Evolutionary conservation across 2,113 vertebrate species (phyloP), one percentile per base, ranked within the genome.

Genomic region (Zapus hudsonius): DNA sequence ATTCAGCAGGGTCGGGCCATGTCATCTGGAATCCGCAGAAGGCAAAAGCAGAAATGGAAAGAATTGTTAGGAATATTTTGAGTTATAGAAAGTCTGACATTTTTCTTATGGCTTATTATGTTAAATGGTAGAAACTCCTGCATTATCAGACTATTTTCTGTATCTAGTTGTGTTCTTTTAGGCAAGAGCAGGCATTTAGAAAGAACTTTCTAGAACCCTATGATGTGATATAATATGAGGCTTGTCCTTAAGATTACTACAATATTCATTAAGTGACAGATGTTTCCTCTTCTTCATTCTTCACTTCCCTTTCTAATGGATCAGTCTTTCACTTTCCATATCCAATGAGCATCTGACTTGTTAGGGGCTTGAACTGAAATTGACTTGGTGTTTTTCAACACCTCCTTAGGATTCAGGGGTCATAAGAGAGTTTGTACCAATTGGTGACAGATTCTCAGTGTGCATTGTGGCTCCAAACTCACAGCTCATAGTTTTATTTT

Each of bases 91-190:
- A 64, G 7, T 27, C 31, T 3, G 64, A 6, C 27, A 40, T 66
- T 82, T 75, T 69, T 20, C 33, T 12, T 31, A 47, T 33, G 67
- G 13, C 3, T 8, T 81, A 36, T 64, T 83, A 69, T n/a, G 95
- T 79, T 82, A 82, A 93, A 78, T 90, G n/a, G n/a, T 82, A 61
- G 42, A 81, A 78, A 31, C 8, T 67, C 13, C 11, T 16, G 89
- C 42, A 38, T 36, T n/a, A 57, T 40, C 73, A 27, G 52, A 40
- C 8, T 22, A 42, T 36, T 84, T 91, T 84, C 31, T 55, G 59
- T 29, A 70, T 5, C 72, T 88, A n/a, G 2, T 17, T 73, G 1
- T 75, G 83, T 72, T 52, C 1, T 61, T 69, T 70, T 67, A 76
- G 47, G 2, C 3, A 84, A 89, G 12, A 61, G 73, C 57, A 89